Evolutionary conservation across 1,140 invertebrate genomes (phyloP).

Genomic region (Euwallacea similis): DNA sequence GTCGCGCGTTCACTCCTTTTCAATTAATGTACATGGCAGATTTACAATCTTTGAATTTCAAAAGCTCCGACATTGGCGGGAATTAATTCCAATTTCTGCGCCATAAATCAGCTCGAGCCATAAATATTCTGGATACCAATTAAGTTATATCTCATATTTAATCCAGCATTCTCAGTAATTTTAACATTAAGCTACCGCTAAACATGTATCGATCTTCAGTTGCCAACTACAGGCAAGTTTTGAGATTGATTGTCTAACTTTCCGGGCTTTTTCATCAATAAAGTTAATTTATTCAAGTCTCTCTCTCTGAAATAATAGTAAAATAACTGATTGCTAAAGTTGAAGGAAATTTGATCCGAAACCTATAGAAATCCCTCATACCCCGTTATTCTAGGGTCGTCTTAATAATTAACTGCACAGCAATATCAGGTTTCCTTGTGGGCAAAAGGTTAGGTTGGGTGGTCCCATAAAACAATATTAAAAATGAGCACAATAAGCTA

Average conservation of each 20-base stretch:
- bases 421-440: slow-evolving; percentile 13
- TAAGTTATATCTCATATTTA: slow-evolving; percentile 19
- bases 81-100: slow-evolving; percentile 7
- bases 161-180: slow-evolving; percentile 14
- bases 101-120: slow-evolving; percentile 10
- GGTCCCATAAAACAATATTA: slow-evolving; percentile 15
- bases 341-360: not conserved
- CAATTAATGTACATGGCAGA: not conserved
- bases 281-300: no score
- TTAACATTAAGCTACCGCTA: slow-evolving; percentile 18
- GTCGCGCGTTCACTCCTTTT: not conserved
- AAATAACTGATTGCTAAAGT: not conserved
- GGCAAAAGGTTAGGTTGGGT: slow-evolving; percentile 18
- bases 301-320: not conserved
- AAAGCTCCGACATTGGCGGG: not conserved
- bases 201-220: not conserved
- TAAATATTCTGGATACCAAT: slow-evolving; percentile 26
- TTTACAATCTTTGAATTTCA: not conserved
- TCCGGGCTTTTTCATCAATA: no score
- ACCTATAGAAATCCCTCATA: not conserved
- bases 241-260: not conserved
- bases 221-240: not conserved
- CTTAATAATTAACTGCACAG: slow-evolving; percentile 6
- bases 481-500: slow-evolving; percentile 12
- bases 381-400: not conserved